Evolutionary conservation across 2,797 vertebrate species (phyloP).

Genomic region (Acanthurus lineatus): DNA sequence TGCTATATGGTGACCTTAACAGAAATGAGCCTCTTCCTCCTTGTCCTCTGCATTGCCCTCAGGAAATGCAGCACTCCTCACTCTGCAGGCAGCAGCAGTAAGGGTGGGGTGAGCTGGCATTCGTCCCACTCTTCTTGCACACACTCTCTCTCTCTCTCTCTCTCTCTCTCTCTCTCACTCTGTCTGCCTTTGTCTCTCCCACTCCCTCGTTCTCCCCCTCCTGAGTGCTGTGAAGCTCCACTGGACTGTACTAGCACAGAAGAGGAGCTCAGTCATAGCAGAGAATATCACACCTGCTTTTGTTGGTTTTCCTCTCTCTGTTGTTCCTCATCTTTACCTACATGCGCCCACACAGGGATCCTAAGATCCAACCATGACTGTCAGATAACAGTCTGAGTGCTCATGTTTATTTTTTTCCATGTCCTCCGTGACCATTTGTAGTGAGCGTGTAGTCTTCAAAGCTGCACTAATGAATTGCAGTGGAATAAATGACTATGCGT

Average conservation of each 20-base stretch:
- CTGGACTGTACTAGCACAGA: constrained; percentile 61
- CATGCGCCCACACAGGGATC: not conserved
- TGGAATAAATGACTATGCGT: not conserved
- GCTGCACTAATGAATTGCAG: constrained; percentile 9
- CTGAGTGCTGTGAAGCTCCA: constrained; percentile 56
- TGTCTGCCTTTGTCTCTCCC: constrained; percentile 40
- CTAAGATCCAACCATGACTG: not conserved
- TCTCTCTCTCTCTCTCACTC: constrained; percentile 20
- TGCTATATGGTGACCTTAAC: constrained; percentile 68
- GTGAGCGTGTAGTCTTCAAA: not conserved
- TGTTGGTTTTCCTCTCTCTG: constrained; percentile 26
- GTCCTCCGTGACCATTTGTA: constrained; percentile 8
- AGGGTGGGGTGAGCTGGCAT: constrained; percentile 85
- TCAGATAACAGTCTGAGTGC: not conserved
- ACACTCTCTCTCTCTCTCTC: constrained; percentile 31
- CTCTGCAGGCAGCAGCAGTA: constrained; percentile 83
- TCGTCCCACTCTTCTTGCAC: constrained; percentile 69
- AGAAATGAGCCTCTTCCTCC: constrained; percentile 69
- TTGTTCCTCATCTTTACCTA: not conserved
- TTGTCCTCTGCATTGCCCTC: constrained; percentile 85
- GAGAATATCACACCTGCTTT: constrained; percentile 46
- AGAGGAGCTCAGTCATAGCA: constrained; percentile 37
- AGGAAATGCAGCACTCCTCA: constrained; percentile 84
- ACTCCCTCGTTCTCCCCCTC: constrained; percentile 37
- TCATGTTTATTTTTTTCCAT: not conserved